Evolutionary conservation across 2,113 vertebrate species (phyloP), one percentile per base, ranked within the genome.

Genomic region (Chaenocephalus aceratus): DNA sequence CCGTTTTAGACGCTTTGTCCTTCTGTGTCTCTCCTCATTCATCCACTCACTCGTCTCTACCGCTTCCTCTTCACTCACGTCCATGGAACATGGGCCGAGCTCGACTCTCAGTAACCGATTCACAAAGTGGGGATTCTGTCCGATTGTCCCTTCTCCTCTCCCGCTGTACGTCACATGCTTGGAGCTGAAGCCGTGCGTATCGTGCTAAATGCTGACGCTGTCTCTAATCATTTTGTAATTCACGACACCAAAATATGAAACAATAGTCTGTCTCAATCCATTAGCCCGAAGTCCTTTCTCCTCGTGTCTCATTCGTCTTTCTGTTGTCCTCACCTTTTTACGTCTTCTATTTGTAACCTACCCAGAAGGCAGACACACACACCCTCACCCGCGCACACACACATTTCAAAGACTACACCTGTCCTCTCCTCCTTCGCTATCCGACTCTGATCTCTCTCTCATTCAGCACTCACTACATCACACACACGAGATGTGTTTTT

Each of bases 1-100:
- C 68, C 48, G 73, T 86, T 91, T 90, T 65, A 81, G 67, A 78
- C 12, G 79, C 90, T 85, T 85, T 92, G 82, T 91, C 78, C 23
- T 56, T 67, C 75, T 85, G 80, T 87, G 63, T 56, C 46, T 64
- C 52, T 75, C 49, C 57, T 80, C 66, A 85, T 89, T 89, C 86
- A 87, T 77, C 82, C 18, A 26, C 83, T 89, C 88, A 89, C 49
- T 90, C 79, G 46, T 85, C 85, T 62, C 85, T 77, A 88, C 77
- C 79, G 51, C 64, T 83, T 85, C 82, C 80, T 89, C 83, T 84
- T 86, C 63, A 52, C 45, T 1, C 12, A 18, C 68, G 54, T 63
- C 46, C 34, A 45, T 3, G 49, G 77, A 79, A 70, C 36, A 13
- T 1, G 21, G 49, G 18, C 52, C 3, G 16, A 44, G 69, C 73